phyloP scores from a whole-genome alignment of 2,888 invertebrate genomes.

The Melipona beecheii region DNA sequence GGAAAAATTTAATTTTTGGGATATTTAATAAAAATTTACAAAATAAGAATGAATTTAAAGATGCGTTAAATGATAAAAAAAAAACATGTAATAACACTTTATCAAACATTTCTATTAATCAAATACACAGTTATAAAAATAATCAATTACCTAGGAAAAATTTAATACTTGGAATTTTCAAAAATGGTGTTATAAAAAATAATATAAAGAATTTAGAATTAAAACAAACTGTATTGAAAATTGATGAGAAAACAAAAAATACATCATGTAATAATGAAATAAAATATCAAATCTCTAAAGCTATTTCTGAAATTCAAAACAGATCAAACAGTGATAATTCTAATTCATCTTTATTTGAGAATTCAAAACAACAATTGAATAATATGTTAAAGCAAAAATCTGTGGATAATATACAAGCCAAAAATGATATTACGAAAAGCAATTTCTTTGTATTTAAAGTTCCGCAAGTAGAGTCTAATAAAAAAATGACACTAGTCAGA shows the following conservation, averaged over 20 bases:
- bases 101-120: background rate
- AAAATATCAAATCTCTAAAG: background rate
- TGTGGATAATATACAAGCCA: background rate
- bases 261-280: background rate
- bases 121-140: background rate
- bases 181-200: constrained; percentile 29
- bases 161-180: constrained; percentile 49
- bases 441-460: constrained; percentile 5
- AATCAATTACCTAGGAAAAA: constrained; percentile 33
- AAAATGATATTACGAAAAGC: background rate
- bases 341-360: background rate
- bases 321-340: background rate
- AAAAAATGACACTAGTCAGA: constrained; percentile 74
- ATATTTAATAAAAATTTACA: constrained; percentile 57
- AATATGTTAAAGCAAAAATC: constrained; percentile 32
- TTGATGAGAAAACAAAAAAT: background rate
- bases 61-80: background rate
- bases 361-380: constrained; percentile 41
- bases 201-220: background rate
- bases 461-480: constrained; percentile 13
- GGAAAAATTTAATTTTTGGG: constrained; percentile 63
- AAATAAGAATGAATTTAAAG: constrained; percentile 9
- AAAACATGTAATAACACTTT: background rate
- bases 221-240: background rate
- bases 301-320: background rate